phyloP scores from a whole-genome alignment of 1,140 invertebrate genomes.

The Nephila pilipes region DNA sequence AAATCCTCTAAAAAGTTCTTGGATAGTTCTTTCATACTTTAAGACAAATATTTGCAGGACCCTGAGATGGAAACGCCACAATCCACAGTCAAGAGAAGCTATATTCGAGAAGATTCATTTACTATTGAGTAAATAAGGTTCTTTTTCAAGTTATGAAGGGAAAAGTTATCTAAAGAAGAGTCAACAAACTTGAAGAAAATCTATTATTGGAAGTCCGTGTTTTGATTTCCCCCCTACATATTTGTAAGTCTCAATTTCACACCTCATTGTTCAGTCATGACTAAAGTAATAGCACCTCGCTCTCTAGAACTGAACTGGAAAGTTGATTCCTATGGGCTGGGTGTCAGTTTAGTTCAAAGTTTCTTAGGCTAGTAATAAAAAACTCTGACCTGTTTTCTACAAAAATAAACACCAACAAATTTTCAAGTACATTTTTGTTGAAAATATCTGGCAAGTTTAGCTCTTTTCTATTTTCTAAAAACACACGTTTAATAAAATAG shows the following conservation, averaged over 20 bases:
- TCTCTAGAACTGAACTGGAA: not conserved
- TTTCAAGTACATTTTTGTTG: too few species aligned
- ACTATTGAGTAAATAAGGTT: constrained; percentile 64
- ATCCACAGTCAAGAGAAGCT: constrained; percentile 12
- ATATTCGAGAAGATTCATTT: constrained; percentile 65
- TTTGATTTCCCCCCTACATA: constrained; percentile 14
- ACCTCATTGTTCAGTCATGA: constrained; percentile 29
- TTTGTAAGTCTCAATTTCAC: constrained; percentile 53
- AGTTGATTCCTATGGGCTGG: not conserved
- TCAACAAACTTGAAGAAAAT: constrained; percentile 57
- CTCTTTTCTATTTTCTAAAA: too few species aligned
- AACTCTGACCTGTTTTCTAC: too few species aligned
- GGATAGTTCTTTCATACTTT: constrained; percentile 61
- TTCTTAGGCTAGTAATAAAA: not conserved
- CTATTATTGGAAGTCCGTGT: constrained; percentile 56
- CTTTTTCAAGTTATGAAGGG: constrained; percentile 52
- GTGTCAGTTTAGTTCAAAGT: not conserved
- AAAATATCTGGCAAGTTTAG: too few species aligned
- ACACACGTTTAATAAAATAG: too few species aligned
- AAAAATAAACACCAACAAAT: too few species aligned
- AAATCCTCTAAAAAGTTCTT: constrained; percentile 36
- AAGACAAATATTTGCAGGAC: constrained; percentile 68
- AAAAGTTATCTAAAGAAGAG: constrained; percentile 37
- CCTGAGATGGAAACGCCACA: constrained; percentile 32
- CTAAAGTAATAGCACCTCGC: not conserved